A percentile compares a stretch with the other conserved stretches of the same genome.
phyloP scores from a whole-genome alignment of 1,140 invertebrate genomes.

The Nylanderia fulva region DNA sequence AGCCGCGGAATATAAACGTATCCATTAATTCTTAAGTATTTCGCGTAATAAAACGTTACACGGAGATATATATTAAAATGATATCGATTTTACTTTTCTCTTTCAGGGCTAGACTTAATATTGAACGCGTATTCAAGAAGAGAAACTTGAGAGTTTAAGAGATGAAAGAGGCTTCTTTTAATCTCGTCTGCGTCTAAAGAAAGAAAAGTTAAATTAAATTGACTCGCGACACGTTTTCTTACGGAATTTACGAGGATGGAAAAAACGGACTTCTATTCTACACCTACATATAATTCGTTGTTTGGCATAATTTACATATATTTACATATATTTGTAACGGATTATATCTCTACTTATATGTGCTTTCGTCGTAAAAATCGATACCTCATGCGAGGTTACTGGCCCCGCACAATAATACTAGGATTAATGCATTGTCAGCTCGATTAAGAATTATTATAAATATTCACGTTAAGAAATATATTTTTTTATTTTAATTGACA shows the following conservation, averaged over 20 bases:
- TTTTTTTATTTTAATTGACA: background rate
- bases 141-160: background rate
- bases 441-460: background rate
- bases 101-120: background rate
- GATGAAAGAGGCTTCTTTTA: background rate
- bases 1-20: background rate
- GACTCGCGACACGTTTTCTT: background rate
- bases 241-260: background rate
- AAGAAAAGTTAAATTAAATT: background rate
- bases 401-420: constrained; percentile 27
- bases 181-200: background rate
- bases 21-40: background rate
- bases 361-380: constrained; percentile 33
- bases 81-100: constrained; percentile 3
- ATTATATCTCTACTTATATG: background rate
- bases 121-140: background rate
- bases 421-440: constrained; percentile 20
- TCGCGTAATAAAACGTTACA: background rate
- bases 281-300: background rate
- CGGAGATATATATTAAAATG: background rate
- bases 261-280: background rate
- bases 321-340: background rate
- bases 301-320: constrained; percentile 21
- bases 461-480: background rate
- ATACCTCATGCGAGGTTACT: constrained; percentile 37